Base-by-base conservation (phyloP, 2,888 invertebrate species). In the Oxystoma pomonae region DNA sequence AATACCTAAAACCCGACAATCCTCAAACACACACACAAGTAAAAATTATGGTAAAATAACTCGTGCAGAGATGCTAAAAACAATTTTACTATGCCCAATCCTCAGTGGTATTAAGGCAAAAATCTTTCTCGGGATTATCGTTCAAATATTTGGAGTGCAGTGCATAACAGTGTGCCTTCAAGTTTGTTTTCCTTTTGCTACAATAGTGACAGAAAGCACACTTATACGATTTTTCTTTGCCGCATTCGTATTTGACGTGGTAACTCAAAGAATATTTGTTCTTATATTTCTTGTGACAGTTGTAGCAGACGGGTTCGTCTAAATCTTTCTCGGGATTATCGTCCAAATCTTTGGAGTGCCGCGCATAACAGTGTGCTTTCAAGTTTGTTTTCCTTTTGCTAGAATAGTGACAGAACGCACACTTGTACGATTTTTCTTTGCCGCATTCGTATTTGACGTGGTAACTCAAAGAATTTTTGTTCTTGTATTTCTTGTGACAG, bases 231-330 rank as follows among this genome's bases (percentile, higher is more conserved):
- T 73, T 72, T 21, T 69, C 61, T 60, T 72, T 73, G 5, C 72
- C 71, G 58, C 75, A 75, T 60, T 74, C 74, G 63, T 73, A 70
- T 58, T 70, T 71, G 19, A 70, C 61, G 57, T 74, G 74, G 55
- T 71, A 65, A n/a, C 68, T 69, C 56, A 73, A 56, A 19, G 65
- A 68, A 35, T 58, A 69, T 65, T 19, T 61, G 64, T 67, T 72
- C 68, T 66, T 70, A 66, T 74, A 74, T 1, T 18, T 51, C 20
- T 16, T 50, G 21, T 51, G 52, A 16, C 59, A 59, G 50, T 12
- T 16, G 16, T 9, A 16, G 16, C 50, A 50, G 50, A n/a, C 16
- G n/a, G 51, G 1, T 58, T 7, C 17, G 22, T 17, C 50, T 58
- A 16, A 50, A 58, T 17, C 50, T 50, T 5, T 58, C 20, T 1